Percentiles rank a stretch among this genome's conserved stretches.
These are phyloP conservation scores for Neoniphon sammara DNA, from an alignment of 2,797 vertebrate genomes.

Conservation along the genomic window DNA sequence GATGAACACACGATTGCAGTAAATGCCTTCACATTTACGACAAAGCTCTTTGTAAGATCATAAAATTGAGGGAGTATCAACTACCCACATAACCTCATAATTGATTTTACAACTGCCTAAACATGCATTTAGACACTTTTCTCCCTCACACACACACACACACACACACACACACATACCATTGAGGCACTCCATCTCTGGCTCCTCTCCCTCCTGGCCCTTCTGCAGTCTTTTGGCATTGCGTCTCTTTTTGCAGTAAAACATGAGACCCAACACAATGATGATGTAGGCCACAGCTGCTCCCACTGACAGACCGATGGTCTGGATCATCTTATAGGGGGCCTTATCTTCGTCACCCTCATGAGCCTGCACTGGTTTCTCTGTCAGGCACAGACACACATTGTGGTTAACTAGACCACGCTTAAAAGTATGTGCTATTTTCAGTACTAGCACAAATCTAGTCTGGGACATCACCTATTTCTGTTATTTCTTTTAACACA, in stretches of 20 bases:
- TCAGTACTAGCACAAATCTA: not conserved
- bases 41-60: not conserved
- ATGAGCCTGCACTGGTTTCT: slow-evolving; percentile 82
- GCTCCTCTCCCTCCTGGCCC: slow-evolving; percentile 90
- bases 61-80: not conserved
- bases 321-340: slow-evolving; percentile 99
- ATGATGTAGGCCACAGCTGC: slow-evolving; percentile 98
- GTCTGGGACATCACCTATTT: not conserved
- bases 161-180: slow-evolving; percentile 77
- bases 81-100: not conserved
- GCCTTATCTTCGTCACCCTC: slow-evolving; percentile 81
- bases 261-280: slow-evolving; percentile 97
- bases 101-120: slow-evolving; percentile 2
- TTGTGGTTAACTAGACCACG: not conserved
- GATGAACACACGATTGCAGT: slow-evolving; percentile 66
- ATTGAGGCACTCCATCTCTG: slow-evolving; percentile 97
- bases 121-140: not conserved
- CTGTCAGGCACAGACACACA: slow-evolving; percentile 71
- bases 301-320: slow-evolving; percentile 95
- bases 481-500: not conserved
- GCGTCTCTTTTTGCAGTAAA: slow-evolving; percentile 98
- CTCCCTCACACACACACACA: not conserved
- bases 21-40: slow-evolving; percentile 23
- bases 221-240: slow-evolving; percentile 93
- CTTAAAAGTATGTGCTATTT: not conserved